Percentiles rank a stretch among this genome's conserved stretches.
These are phyloP conservation scores for Volucella inanis DNA, from an alignment of 2,888 invertebrate species.

Conservation along the genomic window DNA sequence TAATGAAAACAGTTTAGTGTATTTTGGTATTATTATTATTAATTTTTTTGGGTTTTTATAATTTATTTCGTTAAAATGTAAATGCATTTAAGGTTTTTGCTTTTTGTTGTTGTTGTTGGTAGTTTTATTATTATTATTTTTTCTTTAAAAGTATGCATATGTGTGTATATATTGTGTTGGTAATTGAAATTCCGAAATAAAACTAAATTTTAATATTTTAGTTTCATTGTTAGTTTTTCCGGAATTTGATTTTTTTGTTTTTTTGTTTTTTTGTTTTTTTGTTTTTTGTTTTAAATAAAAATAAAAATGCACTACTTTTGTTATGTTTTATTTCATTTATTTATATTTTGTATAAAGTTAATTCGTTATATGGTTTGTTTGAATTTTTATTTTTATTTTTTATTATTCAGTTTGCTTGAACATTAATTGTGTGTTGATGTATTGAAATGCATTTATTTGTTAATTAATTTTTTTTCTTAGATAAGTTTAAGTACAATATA, in stretches of 20 bases:
- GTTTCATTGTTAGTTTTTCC: neutral
- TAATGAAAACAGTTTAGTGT: conserved; percentile 14
- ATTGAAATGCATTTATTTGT: conserved; percentile 1
- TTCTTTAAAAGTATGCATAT: conserved; percentile 10
- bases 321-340: neutral
- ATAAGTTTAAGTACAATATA: neutral
- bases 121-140: conserved; percentile 9
- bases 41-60: conserved; percentile 11
- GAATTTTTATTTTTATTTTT: neutral
- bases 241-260: neutral
- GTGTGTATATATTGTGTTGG: neutral
- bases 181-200: conserved; percentile 2
- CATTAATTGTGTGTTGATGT: conserved; percentile 17
- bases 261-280: neutral
- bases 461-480: neutral
- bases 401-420: conserved; percentile 3
- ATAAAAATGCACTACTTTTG: neutral
- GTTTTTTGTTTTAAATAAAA: too few relatives aligned
- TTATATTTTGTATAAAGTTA: neutral
- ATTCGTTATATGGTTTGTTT: neutral
- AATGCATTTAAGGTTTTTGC: conserved; percentile 39
- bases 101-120: conserved; percentile 26
- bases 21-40: conserved; percentile 17
- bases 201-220: conserved; percentile 1
- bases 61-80: conserved; percentile 45